Percentiles rank a stretch among this genome's conserved stretches.
Conservation (phyloP, 2,888 invertebrate species). For the Chydorus sphaericus region DNA sequence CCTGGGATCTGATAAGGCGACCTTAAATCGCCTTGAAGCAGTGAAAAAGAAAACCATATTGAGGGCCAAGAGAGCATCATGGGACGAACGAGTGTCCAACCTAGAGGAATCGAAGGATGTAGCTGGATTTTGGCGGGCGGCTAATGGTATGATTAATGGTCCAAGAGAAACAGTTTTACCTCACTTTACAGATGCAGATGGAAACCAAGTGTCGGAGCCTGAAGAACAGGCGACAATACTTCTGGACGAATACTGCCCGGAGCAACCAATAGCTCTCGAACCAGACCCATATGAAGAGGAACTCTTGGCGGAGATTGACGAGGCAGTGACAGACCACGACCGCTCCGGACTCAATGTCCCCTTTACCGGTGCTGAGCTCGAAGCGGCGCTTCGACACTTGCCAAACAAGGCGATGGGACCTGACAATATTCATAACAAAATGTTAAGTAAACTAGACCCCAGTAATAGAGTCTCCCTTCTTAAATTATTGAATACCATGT, state of each 20-base stretch:
- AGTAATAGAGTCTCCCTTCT: neutral
- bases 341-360: neutral
- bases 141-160: neutral
- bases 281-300: neutral
- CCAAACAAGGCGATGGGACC: neutral
- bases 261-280: neutral
- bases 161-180: neutral
- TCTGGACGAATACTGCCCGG: neutral
- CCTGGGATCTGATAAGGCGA: neutral
- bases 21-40: neutral
- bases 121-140: neutral
- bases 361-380: neutral
- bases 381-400: too few relatives aligned
- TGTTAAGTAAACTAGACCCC: neutral
- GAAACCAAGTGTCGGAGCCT: neutral
- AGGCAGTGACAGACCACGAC: neutral
- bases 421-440: conserved; percentile 3
- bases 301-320: neutral
- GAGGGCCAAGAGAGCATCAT: neutral
- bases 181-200: neutral
- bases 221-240: neutral
- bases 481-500: neutral
- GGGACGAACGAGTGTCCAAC: neutral
- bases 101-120: neutral
- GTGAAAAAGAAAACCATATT: neutral